A percentile compares a stretch with the other conserved stretches of the same genome.
These are phyloP conservation scores for Euplexia lucipara DNA, from an alignment of 2,888 invertebrate genomes.

Conservation along the genomic window DNA sequence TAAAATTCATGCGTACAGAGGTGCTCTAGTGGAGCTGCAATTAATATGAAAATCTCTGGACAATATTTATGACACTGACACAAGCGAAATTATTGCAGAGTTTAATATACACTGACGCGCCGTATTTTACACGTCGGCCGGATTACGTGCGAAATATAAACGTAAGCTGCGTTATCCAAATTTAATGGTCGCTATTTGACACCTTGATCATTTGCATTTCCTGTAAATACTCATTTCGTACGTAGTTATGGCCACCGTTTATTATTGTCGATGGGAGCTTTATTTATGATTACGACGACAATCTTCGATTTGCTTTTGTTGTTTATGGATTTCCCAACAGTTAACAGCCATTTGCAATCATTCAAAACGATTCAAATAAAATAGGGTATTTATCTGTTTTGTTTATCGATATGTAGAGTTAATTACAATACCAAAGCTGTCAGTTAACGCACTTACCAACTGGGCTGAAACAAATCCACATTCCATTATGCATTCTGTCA, in stretches of 20 bases:
- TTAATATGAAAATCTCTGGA: conserved; percentile 86
- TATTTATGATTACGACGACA: conserved; percentile 70
- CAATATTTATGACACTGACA: conserved; percentile 86
- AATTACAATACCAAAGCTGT: conserved; percentile 45
- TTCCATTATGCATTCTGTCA: conserved; percentile 81
- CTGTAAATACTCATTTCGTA: conserved; percentile 76
- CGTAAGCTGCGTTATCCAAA: conserved; percentile 80
- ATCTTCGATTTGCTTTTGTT: conserved; percentile 55
- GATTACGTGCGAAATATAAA: conserved; percentile 86
- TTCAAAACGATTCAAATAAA: conserved; percentile 3
- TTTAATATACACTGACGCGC: conserved; percentile 87
- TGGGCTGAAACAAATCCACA: conserved; percentile 70
- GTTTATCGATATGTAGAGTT: conserved; percentile 28
- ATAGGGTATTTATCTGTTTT: conserved; percentile 8
- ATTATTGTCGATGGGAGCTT: conserved; percentile 72
- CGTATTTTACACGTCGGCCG: conserved; percentile 85
- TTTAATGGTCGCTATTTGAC: conserved; percentile 84
- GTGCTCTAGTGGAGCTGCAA: conserved; percentile 80
- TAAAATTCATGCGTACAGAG: conserved; percentile 80
- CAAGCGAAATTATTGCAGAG: conserved; percentile 82
- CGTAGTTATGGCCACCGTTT: conserved; percentile 74
- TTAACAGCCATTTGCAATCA: conserved; percentile 35
- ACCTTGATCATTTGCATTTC: conserved; percentile 80
- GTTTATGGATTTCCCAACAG: conserved; percentile 45
- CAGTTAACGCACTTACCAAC: conserved; percentile 65